These are phyloP conservation scores for Drosophila mojavensis DNA, from an alignment of 1,140 invertebrate genomes.

Conservation along the genomic window DNA sequence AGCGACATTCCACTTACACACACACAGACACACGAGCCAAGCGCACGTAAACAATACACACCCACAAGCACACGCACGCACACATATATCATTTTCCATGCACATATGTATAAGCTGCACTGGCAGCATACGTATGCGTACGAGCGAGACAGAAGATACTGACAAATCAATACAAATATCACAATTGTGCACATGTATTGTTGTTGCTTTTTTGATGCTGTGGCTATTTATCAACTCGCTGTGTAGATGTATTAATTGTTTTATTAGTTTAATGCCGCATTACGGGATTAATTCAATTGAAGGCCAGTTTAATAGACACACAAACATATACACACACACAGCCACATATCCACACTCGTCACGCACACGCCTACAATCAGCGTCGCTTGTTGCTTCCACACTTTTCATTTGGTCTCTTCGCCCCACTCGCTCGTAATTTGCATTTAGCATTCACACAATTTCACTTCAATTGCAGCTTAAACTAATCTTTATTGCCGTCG, in stretches of 20 bases:
- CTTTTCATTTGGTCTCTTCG: background rate
- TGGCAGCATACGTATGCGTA: conserved; percentile 22
- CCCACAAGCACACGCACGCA: conserved; percentile 8
- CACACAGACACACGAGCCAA: conserved; percentile 22
- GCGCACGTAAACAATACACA: conserved; percentile 12
- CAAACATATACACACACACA: conserved; percentile 16
- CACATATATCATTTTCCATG: background rate
- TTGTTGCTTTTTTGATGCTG: conserved; percentile 10
- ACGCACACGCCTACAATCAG: conserved; percentile 29
- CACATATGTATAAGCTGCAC: conserved; percentile 26
- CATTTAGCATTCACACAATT: conserved; percentile 44
- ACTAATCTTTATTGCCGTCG: conserved; percentile 39
- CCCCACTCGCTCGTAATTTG: conserved; percentile 10
- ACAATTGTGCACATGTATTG: conserved; percentile 35
- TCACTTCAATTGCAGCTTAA: conserved; percentile 53
- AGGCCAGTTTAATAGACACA: conserved; percentile 60
- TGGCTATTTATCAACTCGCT: conserved; percentile 41
- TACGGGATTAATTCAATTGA: conserved; percentile 68
- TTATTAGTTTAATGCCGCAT: conserved; percentile 64
- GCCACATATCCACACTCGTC: conserved; percentile 20
- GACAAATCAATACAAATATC: conserved; percentile 50
- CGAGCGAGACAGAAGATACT: conserved; percentile 36
- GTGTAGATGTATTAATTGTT: conserved; percentile 54
- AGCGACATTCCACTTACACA: conserved; percentile 45
- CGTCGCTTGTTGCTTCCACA: conserved; percentile 69